phyloP scores from a whole-genome alignment of 2,113 vertebrate species.

The Pygoscelis adeliae region DNA sequence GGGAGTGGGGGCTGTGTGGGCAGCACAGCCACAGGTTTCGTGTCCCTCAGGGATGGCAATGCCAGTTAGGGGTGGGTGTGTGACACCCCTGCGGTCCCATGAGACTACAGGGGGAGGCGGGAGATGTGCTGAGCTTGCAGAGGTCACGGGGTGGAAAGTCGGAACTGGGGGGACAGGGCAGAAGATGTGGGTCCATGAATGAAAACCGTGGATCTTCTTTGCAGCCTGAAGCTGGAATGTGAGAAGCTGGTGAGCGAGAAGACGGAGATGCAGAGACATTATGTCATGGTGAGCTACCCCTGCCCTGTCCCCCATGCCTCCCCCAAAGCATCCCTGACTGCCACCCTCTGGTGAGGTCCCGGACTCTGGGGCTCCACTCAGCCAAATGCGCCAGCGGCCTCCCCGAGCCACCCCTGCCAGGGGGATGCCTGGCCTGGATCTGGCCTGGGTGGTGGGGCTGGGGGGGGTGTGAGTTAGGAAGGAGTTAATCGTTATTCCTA shows the following conservation, averaged over 20 bases:
- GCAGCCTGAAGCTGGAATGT: constrained; percentile 83
- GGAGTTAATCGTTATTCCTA: not conserved
- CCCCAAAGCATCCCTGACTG: not conserved
- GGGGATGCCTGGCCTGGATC: not conserved
- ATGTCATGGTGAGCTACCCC: constrained; percentile 79
- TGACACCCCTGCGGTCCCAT: accelerated
- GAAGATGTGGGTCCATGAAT: accelerated
- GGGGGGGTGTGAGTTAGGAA: not conserved
- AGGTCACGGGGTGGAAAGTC: not conserved
- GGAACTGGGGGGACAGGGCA: not conserved
- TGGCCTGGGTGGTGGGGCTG: not conserved
- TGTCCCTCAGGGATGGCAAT: not conserved
- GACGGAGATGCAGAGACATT: constrained; percentile 83
- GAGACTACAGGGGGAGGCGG: accelerated
- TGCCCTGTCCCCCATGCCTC: not conserved
- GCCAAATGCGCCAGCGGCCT: accelerated
- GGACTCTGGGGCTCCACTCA: not conserved
- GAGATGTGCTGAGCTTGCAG: not conserved
- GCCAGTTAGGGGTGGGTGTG: too few relatives aligned
- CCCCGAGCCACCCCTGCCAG: accelerated
- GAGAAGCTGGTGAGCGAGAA: constrained; percentile 83
- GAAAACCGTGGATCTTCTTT: not conserved
- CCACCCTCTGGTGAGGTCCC: accelerated
- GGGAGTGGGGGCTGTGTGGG: not conserved
- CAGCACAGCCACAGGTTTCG: not conserved